Evolutionary conservation across 2,797 vertebrate species (phyloP).

Genomic region (Arnoldichthys spilopterus): DNA sequence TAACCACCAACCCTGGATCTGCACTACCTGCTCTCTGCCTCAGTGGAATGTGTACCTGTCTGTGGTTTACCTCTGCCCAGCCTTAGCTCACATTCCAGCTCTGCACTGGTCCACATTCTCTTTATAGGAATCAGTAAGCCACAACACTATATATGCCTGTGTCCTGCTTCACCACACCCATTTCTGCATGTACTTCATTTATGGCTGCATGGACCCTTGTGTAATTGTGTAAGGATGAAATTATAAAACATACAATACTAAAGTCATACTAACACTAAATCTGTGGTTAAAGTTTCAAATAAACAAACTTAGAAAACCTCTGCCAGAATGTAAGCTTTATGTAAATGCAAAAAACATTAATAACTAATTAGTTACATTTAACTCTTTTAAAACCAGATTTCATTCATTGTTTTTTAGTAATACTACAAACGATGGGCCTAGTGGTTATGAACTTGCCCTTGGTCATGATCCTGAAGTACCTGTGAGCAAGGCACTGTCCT

Average conservation of each 20-base stretch:
- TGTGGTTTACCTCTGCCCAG: slow-evolving; percentile 19
- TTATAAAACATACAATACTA: background rate
- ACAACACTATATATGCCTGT: background rate
- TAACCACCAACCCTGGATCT: slow-evolving; percentile 16
- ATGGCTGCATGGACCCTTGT: background rate
- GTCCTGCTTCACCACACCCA: background rate
- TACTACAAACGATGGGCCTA: too few relatives aligned
- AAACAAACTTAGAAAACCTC: background rate
- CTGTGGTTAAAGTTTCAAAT: background rate
- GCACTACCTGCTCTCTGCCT: background rate
- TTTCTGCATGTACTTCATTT: background rate
- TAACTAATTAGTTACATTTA: background rate
- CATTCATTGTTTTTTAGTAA: too few relatives aligned
- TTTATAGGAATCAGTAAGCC: background rate
- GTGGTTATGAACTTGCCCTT: too few relatives aligned
- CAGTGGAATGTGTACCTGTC: slow-evolving; percentile 22
- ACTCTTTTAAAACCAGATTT: background rate
- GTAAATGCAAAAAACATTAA: background rate
- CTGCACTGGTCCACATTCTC: slow-evolving; percentile 5
- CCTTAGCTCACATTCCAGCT: background rate
- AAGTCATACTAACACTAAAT: background rate
- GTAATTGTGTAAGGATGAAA: background rate
- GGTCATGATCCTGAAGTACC: too few relatives aligned
- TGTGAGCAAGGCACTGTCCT: too few relatives aligned
- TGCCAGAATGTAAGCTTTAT: background rate